Evolutionary conservation across 1,140 invertebrate genomes (phyloP).

Genomic region (Nasonia longicornis): DNA sequence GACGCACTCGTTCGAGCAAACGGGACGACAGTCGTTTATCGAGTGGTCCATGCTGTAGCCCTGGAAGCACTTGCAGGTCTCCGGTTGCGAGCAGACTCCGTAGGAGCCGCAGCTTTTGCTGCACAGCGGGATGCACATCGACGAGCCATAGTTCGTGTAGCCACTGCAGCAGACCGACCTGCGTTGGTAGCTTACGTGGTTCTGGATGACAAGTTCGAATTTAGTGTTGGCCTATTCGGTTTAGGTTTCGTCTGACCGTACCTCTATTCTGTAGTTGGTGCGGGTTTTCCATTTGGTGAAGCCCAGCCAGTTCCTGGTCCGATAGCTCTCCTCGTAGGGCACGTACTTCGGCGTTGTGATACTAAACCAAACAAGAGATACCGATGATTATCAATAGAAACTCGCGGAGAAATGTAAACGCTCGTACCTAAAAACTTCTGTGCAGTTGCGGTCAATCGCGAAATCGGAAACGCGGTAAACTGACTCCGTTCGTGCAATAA

Average conservation of each 20-base stretch:
- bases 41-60: slow-evolving; percentile 44
- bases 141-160: slow-evolving; percentile 57
- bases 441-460: not conserved
- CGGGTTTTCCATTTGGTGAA: slow-evolving; percentile 43
- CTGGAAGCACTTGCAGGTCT: slow-evolving; percentile 45
- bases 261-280: slow-evolving; percentile 51
- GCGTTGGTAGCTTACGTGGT: not conserved
- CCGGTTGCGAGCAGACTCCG: slow-evolving; percentile 43
- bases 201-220: slow-evolving; percentile 39
- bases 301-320: slow-evolving; percentile 25
- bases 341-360: not conserved
- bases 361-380: slow-evolving; percentile 18
- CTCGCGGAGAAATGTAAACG: not conserved
- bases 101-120: slow-evolving; percentile 16
- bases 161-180: slow-evolving; percentile 72
- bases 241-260: slow-evolving; percentile 37
- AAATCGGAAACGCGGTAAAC: not conserved
- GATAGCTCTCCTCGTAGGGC: slow-evolving; percentile 50
- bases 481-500: not conserved
- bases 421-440: slow-evolving; percentile 27
- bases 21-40: slow-evolving; percentile 34
- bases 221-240: not conserved
- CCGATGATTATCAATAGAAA: not conserved
- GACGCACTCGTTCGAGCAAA: slow-evolving; percentile 29
- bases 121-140: slow-evolving; percentile 46